Base-by-base conservation (phyloP, 92 coral and sea anemone genomes). In the Siderastrea siderea region DNA sequence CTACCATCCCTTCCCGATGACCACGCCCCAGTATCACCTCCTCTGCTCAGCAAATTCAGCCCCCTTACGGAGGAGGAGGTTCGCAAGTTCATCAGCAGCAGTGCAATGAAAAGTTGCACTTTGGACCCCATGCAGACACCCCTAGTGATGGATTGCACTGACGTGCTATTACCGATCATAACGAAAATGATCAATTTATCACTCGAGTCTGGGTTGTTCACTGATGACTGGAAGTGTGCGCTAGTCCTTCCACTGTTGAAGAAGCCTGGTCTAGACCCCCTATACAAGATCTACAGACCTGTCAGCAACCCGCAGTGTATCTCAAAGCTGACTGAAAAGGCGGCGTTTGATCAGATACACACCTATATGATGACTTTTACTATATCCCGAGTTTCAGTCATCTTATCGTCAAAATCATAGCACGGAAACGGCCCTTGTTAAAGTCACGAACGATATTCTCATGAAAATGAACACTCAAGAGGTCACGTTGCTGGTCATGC, bases 71-170 rank as follows among this genome's bases (percentile, higher is more conserved):
- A 70, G 46, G 15, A 3, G 3, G 55, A 46, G 54, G 75, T 70
- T 70, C 75, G 7, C 15, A 15, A 70, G 3, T 54, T 70, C 9
- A 70, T 46, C 53, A 70, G 46, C 9, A 1, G 6, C 9, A 8
- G 10, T 70, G 46, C 75, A 45, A 70, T 45, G 75, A 70, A 12
- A 8, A 66, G n/a, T 43, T 66, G 71, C 16, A 8, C 71, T 66
- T 12, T 66, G 4, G 71, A 66, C 75, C 75, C 88, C 47, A 58
- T 84, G 47, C 88, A 71, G 0, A 84, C 80, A 17, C 19, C 44
- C 26, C 62, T 72, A 13, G 54, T 71, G 55, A 60, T 61, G 12
- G 88, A 84, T 26, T 84, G 77, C 68, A 10, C 73, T 11, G 81
- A 73, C 38, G 79, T 62, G 61, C 47, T 84, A 45, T 43, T 84